Base-by-base conservation (phyloP, 2,888 invertebrate genomes). In the Tineola bisselliella region DNA sequence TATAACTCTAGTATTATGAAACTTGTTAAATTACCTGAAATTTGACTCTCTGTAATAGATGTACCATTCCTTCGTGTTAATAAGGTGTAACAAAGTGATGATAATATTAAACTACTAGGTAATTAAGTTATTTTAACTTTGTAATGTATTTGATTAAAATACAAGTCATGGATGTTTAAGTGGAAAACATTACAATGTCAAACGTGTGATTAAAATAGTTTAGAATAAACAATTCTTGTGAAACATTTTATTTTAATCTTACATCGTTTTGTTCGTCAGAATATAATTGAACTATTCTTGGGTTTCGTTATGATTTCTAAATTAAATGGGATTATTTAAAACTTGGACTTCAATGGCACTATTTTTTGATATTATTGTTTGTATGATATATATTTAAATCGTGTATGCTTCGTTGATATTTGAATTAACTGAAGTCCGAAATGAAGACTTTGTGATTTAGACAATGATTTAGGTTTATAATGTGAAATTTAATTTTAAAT, bases 101-200 rank as follows among this genome's bases (percentile, higher is more conserved):
- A 69, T 60, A 60, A 48, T 48, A 13, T 74, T 72, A 69, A 69
- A 73, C 68, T 69, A 69, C 75, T 66, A 70, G 63, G 70, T 77
- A 74, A 71, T 74, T 79, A 77, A 77, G 76, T 62, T 73, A 73
- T 71, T 71, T 70, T 80, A 80, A 79, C 72, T 75, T 76, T 81
- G 76, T 81, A 83, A 79, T 74, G 80, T 82, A 76, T 58, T 54
- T 33, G 58, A 31, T n/a, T 33, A 58, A 31, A 12, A 33, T 58
- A 58, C 66, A 73, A 84, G 86, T 84, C 84, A 83, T 81, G 79
- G 71, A 77, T 83, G 80, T 72, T 69, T 83, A 82, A 79, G 79
- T 73, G 79, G 74, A 75, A 79, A 86, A 84, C 84, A 81, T 79
- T 83, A 86, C 86, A 87, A 87, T 87, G 86, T 86, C 86, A 84